Conservation (phyloP, 2,113 vertebrate species). For the Gambusia holbrooki region DNA sequence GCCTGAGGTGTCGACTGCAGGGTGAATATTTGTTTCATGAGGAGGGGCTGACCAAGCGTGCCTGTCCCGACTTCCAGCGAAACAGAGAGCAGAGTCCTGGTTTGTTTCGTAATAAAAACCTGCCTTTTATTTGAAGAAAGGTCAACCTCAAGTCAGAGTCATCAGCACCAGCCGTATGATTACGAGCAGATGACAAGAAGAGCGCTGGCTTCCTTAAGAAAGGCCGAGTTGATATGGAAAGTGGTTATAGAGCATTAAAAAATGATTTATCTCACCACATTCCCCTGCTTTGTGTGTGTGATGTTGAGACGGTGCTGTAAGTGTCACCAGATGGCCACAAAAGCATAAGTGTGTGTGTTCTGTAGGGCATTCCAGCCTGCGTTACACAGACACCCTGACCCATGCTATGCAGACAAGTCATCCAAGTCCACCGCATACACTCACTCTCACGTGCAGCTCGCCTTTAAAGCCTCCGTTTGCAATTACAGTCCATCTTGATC, state of each 20-base stretch:
- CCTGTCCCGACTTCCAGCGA: slow-evolving; percentile 1
- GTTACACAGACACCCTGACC: slow-evolving; percentile 57
- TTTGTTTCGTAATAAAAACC: slow-evolving; percentile 45
- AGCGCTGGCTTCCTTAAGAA: slow-evolving; percentile 36
- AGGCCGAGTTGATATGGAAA: not conserved
- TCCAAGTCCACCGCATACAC: slow-evolving; percentile 33
- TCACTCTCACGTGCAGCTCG: slow-evolving; percentile 32
- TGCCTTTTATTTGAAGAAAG: slow-evolving; percentile 45
- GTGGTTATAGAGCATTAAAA: slow-evolving; percentile 63
- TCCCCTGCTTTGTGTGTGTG: slow-evolving; percentile 23
- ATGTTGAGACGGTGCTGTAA: slow-evolving; percentile 65
- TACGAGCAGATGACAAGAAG: slow-evolving; percentile 58
- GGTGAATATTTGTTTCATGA: slow-evolving; percentile 8
- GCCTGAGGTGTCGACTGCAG: not conserved
- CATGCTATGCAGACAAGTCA: slow-evolving; percentile 61
- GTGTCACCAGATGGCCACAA: slow-evolving; percentile 78
- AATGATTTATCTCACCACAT: slow-evolving; percentile 74
- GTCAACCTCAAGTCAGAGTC: slow-evolving; percentile 54
- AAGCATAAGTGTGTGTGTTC: slow-evolving; percentile 52
- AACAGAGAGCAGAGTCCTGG: slow-evolving; percentile 46
- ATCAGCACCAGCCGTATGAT: slow-evolving; percentile 29
- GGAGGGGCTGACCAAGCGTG: not conserved
- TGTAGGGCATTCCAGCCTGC: slow-evolving; percentile 64
- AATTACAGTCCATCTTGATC: slow-evolving; percentile 57
- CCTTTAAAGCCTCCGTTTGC: slow-evolving; percentile 47